Percentiles rank a stretch among this genome's conserved stretches.
Conservation (phyloP, 2,113 vertebrate genomes). For the Ivindomyrus marchei region DNA sequence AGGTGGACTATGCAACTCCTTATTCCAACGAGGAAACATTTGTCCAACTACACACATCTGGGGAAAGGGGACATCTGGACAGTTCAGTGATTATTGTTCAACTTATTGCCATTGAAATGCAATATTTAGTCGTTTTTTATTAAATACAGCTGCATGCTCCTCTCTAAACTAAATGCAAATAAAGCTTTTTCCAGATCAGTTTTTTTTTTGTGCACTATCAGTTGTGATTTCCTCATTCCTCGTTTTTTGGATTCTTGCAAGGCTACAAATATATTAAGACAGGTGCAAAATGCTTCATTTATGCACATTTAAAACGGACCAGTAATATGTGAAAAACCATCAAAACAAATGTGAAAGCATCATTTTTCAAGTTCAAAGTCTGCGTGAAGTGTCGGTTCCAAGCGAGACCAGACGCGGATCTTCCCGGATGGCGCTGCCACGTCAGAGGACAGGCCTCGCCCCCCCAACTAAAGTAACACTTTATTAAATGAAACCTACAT, state of each 20-base stretch:
- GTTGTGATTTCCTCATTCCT: background rate
- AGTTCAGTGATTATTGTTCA: background rate
- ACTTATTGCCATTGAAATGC: background rate
- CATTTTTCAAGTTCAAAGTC: background rate
- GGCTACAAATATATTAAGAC: background rate
- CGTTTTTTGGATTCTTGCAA: background rate
- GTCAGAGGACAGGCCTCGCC: conserved; percentile 58
- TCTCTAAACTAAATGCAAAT: background rate
- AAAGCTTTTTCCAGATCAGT: background rate
- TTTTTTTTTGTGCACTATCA: background rate
- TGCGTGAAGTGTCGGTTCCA: background rate
- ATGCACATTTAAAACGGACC: background rate
- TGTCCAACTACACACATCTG: background rate
- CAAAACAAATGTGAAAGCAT: background rate
- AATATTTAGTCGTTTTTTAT: background rate
- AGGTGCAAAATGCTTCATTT: background rate
- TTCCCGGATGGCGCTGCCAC: conserved; percentile 65
- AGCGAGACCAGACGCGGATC: conserved; percentile 18
- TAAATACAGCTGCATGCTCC: background rate
- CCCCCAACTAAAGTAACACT: conserved; percentile 2
- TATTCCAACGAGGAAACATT: background rate
- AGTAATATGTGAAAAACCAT: background rate
- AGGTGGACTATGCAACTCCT: background rate
- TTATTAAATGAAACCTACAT: background rate
- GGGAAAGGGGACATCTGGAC: background rate